Evolutionary conservation across 2,113 vertebrate species (phyloP).

Genomic region (Heptranchias perlo): DNA sequence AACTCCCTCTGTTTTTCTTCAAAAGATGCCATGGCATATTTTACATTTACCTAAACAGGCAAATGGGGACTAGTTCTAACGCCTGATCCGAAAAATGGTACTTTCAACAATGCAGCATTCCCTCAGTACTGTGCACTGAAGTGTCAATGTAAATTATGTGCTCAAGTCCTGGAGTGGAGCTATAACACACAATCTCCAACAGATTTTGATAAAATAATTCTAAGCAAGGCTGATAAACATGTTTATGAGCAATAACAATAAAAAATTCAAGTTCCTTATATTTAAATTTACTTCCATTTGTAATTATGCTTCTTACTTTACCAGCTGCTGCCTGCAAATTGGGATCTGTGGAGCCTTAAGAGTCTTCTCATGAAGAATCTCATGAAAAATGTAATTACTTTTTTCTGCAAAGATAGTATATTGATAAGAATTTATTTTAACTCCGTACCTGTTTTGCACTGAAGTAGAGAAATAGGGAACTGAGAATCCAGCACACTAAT

Average conservation of each 20-base stretch:
- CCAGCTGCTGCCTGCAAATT: neutral
- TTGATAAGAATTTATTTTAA: no score
- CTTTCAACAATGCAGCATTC: neutral
- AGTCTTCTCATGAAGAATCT: no score
- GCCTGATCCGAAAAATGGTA: neutral
- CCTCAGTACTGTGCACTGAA: neutral
- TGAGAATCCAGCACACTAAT: no score
- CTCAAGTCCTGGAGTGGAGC: neutral
- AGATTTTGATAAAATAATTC: neutral
- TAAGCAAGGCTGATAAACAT: neutral
- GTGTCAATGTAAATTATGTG: neutral
- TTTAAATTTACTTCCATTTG: neutral
- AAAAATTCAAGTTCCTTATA: neutral
- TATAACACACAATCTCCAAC: neutral
- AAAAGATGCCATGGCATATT: neutral
- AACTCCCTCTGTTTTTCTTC: neutral
- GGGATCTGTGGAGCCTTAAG: no score
- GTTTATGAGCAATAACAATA: neutral
- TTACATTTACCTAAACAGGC: neutral
- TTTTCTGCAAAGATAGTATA: no score
- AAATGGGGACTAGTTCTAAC: neutral
- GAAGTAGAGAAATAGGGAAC: no score
- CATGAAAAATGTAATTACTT: no score
- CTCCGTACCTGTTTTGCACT: no score
- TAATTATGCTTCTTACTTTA: neutral